Evolutionary conservation across 2,888 invertebrate genomes (phyloP).

Genomic region (Leucoma salicis): DNA sequence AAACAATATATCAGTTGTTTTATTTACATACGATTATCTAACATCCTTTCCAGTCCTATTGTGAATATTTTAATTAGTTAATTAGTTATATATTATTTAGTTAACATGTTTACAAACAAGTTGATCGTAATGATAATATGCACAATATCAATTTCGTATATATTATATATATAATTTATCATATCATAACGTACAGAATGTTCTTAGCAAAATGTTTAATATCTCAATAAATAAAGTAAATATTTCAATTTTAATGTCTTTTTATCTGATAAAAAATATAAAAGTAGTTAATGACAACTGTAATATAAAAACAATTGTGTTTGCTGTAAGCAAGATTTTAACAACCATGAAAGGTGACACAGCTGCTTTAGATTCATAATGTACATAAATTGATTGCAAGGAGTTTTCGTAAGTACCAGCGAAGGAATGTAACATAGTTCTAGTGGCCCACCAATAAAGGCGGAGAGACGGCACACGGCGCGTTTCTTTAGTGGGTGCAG

Average conservation of each 20-base stretch:
- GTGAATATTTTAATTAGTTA: constrained; percentile 20
- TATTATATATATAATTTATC: constrained; percentile 2
- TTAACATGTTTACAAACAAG: not conserved
- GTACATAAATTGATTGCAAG: too few relatives aligned
- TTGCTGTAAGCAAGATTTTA: too few relatives aligned
- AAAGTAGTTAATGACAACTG: too few relatives aligned
- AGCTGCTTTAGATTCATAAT: too few relatives aligned
- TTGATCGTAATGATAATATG: not conserved
- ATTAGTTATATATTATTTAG: constrained; percentile 6
- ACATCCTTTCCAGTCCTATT: constrained; percentile 14
- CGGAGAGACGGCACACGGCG: too few relatives aligned
- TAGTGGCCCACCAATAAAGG: too few relatives aligned
- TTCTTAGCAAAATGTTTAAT: not conserved
- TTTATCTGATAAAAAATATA: not conserved
- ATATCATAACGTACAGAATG: constrained; percentile 1
- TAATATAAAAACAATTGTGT: too few relatives aligned
- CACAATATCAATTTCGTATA: not conserved
- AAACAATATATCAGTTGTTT: constrained; percentile 84
- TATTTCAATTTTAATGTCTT: not conserved
- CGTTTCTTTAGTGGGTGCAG: too few relatives aligned
- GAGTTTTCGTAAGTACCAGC: too few relatives aligned
- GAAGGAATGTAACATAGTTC: too few relatives aligned
- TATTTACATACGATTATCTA: constrained; percentile 48
- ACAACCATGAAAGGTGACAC: too few relatives aligned
- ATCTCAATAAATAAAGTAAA: not conserved